Conservation (phyloP, 2,113 vertebrate species). For the Australoheros scitulus region DNA sequence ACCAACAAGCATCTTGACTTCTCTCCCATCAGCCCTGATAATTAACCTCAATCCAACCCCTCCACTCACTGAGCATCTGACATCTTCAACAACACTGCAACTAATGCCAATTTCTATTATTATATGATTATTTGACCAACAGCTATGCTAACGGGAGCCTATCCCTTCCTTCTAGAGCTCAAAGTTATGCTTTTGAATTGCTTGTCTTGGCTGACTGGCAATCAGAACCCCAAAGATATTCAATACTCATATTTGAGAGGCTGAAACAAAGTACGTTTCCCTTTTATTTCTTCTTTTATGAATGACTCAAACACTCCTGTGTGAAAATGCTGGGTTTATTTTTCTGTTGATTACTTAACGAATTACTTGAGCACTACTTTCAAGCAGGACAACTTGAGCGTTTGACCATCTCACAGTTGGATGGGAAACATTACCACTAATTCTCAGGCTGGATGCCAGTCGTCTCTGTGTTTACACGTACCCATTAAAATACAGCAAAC, state of each 20-base stretch:
- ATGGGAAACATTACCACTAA: background rate
- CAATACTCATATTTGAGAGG: background rate
- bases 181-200: background rate
- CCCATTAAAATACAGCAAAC: constrained; percentile 14
- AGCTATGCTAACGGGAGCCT: background rate
- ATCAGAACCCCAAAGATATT: background rate
- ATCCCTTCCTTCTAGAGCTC: background rate
- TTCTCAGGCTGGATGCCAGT: background rate
- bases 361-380: background rate
- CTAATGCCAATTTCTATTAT: background rate
- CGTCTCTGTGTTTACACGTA: constrained; percentile 9
- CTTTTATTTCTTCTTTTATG: background rate
- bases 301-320: background rate
- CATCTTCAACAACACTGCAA: background rate
- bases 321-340: background rate
- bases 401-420: background rate
- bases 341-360: background rate
- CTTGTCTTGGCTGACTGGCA: background rate
- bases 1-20: background rate
- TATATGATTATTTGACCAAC: background rate
- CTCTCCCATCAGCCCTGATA: background rate
- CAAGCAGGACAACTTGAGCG: background rate
- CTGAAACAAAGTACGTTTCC: too few relatives aligned
- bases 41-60: background rate
- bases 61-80: background rate